Conservation (phyloP, 2,797 vertebrate species). For the Acanthiza pusilla region DNA sequence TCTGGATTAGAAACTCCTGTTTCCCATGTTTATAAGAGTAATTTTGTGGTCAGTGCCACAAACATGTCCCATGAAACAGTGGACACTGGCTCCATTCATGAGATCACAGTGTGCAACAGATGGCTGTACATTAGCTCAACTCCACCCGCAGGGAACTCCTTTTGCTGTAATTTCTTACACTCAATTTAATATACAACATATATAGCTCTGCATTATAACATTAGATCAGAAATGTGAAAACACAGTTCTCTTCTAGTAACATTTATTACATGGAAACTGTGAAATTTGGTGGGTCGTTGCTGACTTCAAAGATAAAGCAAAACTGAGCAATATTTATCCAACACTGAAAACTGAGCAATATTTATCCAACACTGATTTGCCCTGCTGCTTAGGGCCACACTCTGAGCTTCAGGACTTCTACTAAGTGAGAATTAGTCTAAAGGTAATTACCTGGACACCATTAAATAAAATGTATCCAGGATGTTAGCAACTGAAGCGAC, state of each 20-base stretch:
- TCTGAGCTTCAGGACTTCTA: neutral
- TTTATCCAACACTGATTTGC: neutral
- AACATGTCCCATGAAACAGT: neutral
- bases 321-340: neutral
- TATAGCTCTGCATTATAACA: neutral
- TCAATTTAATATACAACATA: neutral
- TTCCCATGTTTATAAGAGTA: neutral
- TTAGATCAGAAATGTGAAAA: neutral
- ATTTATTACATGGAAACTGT: neutral
- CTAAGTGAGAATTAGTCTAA: neutral
- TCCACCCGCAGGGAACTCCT: neutral
- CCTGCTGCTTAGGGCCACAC: neutral
- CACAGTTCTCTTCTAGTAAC: neutral
- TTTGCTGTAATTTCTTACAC: neutral
- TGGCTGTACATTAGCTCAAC: neutral
- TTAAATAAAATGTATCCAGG: neutral
- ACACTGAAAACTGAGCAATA: neutral
- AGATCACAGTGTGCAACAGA: neutral
- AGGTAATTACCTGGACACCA: neutral
- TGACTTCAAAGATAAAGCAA: neutral
- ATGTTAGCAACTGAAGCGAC: neutral
- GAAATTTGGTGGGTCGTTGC: neutral
- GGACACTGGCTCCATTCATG: neutral
- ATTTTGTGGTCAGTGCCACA: neutral
- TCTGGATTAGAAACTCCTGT: neutral